phyloP scores from a whole-genome alignment of 2,888 invertebrate genomes.

The Eudemis profundana region DNA sequence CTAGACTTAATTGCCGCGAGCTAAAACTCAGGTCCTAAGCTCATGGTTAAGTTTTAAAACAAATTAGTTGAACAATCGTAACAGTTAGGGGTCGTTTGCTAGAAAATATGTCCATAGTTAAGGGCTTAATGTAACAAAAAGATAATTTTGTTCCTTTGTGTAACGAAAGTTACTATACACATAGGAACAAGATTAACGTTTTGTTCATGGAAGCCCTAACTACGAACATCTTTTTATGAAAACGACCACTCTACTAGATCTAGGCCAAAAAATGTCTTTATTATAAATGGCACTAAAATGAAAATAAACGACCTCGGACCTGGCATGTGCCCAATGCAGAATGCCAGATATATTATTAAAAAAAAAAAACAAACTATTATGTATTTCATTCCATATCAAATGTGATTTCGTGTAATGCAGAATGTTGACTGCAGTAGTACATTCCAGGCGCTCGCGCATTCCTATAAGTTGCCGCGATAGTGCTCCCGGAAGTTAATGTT shows the following conservation, averaged over 20 bases:
- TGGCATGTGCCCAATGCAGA: background rate
- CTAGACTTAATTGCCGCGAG: too few species aligned
- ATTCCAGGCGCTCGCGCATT: constrained; percentile 58
- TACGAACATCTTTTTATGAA: too few species aligned
- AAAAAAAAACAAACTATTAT: too few species aligned
- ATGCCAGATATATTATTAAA: background rate
- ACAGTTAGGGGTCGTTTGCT: too few species aligned
- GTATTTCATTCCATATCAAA: background rate
- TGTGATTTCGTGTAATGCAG: constrained; percentile 20
- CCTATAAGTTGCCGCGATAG: constrained; percentile 56
- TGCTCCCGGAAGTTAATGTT: constrained; percentile 57
- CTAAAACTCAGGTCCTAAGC: background rate
- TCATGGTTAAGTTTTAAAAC: constrained; percentile 6
- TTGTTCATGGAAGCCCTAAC: too few species aligned
- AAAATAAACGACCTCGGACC: constrained; percentile 9
- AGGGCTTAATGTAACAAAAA: too few species aligned
- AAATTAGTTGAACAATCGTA: constrained; percentile 8
- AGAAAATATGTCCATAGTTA: too few species aligned
- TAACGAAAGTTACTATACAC: too few species aligned
- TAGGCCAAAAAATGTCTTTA: constrained; percentile 10
- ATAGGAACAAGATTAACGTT: too few species aligned
- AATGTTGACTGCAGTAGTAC: constrained; percentile 45
- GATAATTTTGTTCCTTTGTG: too few species aligned
- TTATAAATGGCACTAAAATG: constrained; percentile 29
- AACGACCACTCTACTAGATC: too few species aligned